Percentiles rank a stretch among this genome's conserved stretches.
Evolutionary conservation across 2,797 vertebrate genomes (phyloP).

Genomic region (Podarcis lilfordi): DNA sequence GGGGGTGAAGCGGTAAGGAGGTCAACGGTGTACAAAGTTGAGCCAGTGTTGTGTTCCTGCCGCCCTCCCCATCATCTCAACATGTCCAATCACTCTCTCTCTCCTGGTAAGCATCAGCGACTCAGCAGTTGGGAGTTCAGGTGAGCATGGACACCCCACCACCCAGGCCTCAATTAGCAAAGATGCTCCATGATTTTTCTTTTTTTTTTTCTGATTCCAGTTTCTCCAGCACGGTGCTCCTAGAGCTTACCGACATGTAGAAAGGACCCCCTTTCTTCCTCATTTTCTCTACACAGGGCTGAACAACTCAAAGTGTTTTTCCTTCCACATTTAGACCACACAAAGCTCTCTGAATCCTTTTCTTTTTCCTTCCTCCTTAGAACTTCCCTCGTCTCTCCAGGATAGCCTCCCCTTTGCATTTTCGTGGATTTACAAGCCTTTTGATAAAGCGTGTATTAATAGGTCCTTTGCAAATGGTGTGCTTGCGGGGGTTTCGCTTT

Average conservation of each 20-base stretch:
- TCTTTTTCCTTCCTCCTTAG: background rate
- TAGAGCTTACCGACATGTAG: background rate
- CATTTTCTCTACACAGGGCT: constrained; percentile 3
- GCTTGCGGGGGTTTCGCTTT: constrained; percentile 9
- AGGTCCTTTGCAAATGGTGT: background rate
- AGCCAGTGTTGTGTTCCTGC: no score
- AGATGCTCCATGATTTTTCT: background rate
- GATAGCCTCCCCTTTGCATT: constrained; percentile 3
- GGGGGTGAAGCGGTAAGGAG: no score
- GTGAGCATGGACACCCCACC: no score
- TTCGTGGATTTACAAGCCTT: constrained; percentile 45
- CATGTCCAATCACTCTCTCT: no score
- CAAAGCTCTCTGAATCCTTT: background rate
- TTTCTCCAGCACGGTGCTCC: no score
- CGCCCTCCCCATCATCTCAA: no score
- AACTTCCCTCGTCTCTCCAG: constrained; percentile 39
- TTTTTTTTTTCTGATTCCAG: background rate
- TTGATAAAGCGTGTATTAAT: constrained; percentile 30
- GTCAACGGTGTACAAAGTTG: no score
- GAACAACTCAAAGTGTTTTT: background rate
- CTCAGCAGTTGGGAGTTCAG: no score
- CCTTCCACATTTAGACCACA: background rate
- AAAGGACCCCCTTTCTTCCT: background rate
- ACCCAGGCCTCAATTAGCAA: background rate
- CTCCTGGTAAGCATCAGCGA: no score